These are phyloP conservation scores for Nettapus auritus DNA, from an alignment of 2,113 vertebrate genomes.

Conservation along the genomic window DNA sequence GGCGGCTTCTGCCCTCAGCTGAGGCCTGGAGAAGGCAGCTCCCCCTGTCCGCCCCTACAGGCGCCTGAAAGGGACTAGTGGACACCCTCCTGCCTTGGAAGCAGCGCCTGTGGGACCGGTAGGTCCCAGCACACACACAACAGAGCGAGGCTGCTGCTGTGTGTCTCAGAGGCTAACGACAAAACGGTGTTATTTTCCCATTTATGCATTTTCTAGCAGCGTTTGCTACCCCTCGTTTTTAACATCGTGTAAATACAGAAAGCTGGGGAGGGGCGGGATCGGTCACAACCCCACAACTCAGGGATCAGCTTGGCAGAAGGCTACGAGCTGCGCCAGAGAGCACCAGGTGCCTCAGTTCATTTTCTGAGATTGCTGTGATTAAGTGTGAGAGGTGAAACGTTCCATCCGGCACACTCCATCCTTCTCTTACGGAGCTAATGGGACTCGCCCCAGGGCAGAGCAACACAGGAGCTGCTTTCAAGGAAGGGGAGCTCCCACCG, in stretches of 20 bases:
- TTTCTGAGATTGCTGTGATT: neutral
- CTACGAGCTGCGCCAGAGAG: neutral
- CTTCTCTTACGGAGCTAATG: neutral
- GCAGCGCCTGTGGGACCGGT: neutral
- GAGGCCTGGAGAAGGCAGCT: slow-evolving; percentile 14
- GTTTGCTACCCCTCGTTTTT: neutral
- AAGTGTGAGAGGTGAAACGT: neutral
- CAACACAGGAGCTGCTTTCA: neutral
- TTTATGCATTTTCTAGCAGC: neutral
- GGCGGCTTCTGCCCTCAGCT: neutral
- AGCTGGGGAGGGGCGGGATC: neutral
- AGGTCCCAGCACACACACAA: neutral
- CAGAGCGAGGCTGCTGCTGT: neutral
- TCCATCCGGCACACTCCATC: neutral
- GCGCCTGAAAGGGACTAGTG: neutral
- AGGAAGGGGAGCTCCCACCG: neutral
- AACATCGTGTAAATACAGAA: neutral
- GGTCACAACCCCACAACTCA: neutral
- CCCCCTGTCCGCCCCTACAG: slow-evolving; percentile 73
- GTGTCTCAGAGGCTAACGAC: neutral
- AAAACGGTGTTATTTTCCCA: neutral
- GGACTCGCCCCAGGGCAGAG: neutral
- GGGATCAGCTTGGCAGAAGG: neutral
- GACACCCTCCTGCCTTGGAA: neutral
- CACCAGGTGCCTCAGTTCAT: neutral